Evolutionary conservation across 2,797 vertebrate species (phyloP), one percentile per base, ranked within the genome.

Genomic region (Periophthalmus magnuspinnatus): DNA sequence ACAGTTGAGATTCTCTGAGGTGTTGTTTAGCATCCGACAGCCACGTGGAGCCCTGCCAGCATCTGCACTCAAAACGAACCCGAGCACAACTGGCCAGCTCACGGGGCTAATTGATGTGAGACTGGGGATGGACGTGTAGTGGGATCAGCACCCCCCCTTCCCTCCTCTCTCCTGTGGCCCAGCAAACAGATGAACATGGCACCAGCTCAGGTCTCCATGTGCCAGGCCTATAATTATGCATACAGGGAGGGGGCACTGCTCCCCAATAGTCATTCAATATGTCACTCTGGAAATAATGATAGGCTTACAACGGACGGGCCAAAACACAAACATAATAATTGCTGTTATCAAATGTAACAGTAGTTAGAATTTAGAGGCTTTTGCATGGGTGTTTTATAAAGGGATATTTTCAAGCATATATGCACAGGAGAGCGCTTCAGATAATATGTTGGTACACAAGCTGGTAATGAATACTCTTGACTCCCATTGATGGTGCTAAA

Each of bases 1-100:
- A 65, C 67, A 81, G 48, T 16, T 45, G 22, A 3, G 67, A 77
- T 72, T 69, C 83, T 74, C 67, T 28, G 61, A 76, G 70, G 74
- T 71, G 83, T 79, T 73, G 77, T 69, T 65, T 69, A 63, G 74
- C 77, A 77, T 74, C 77, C 77, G 71, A 76, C 77, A 81, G 77
- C 62, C 62, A 69, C 81, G 76, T 68, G 80, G 79, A 69, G 74
- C 69, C 45, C 64, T 36, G 62, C 68, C 59, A 71, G 80, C 83
- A 87, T 86, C 81, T 84, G 80, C 79, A 75, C 80, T 75, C 74
- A 69, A 88, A 88, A 91, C 89, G 86, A 81, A 85, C 81, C 81
- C 82, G 78, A 78, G 69, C 75, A 71, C 65, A 70, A 73, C 84
- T 75, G 83, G 71, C 85, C 68, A 59, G 56, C 22, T 32, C 69